phyloP scores from a whole-genome alignment of 1,140 invertebrate genomes.

The Temnothorax curvispinosus region DNA sequence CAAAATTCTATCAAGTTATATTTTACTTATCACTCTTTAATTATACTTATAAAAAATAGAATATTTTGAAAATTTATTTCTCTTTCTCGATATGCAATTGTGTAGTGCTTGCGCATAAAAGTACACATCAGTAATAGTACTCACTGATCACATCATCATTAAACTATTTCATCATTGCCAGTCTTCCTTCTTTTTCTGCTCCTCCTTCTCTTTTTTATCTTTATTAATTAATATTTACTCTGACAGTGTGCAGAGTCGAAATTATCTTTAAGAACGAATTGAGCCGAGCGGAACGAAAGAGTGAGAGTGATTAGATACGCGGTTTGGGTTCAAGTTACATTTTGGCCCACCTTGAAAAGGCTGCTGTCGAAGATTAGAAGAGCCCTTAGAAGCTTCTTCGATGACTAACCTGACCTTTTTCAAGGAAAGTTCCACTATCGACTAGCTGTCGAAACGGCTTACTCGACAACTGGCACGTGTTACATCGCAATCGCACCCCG shows the following conservation, averaged over 20 bases:
- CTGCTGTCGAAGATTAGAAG: slow-evolving; percentile 64
- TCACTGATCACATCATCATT: neutral
- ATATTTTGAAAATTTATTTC: neutral
- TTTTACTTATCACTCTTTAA: no score
- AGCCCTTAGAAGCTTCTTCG: slow-evolving; percentile 73
- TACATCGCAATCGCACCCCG: slow-evolving; percentile 12
- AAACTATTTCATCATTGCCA: neutral
- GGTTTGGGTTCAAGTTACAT: slow-evolving; percentile 59
- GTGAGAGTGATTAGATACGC: slow-evolving; percentile 60
- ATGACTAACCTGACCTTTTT: slow-evolving; percentile 74
- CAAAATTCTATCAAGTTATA: no score
- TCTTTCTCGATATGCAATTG: neutral
- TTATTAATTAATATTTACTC: slow-evolving; percentile 41
- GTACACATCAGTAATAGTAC: neutral
- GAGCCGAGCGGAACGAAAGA: neutral
- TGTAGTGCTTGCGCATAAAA: neutral
- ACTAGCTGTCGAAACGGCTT: slow-evolving; percentile 54
- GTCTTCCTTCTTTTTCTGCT: neutral
- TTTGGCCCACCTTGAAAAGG: neutral
- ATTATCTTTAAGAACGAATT: slow-evolving; percentile 37
- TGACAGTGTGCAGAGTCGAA: slow-evolving; percentile 1
- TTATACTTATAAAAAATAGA: no score
- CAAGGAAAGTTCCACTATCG: slow-evolving; percentile 70
- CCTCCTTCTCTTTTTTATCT: neutral
- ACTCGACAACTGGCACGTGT: slow-evolving; percentile 40